Base-by-base conservation (phyloP, 2,888 invertebrate species). In the Diadegma fenestrale region DNA sequence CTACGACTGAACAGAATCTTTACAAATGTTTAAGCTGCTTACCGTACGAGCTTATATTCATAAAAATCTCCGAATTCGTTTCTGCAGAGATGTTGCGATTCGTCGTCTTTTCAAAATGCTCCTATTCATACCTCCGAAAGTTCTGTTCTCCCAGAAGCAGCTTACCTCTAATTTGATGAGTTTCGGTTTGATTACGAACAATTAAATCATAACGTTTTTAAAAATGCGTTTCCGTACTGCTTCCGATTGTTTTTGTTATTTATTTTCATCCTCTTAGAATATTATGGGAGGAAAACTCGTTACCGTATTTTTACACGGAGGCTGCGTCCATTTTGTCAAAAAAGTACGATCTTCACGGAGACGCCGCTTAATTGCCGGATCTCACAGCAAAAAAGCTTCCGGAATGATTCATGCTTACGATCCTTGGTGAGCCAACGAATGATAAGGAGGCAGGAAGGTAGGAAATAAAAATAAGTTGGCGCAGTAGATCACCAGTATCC, bases 1-100 rank as follows among this genome's bases (percentile, higher is more conserved):
- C 54, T 64, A 43, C 75, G 58, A 79, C 30, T 66, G 58, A 73
- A 43, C 22, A 45, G 19, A 64, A 14, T 41, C 81, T 72, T 79
- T 58, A 58, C 71, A 63, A 41, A 26, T 41, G n/a, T n/a, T 41
- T 43, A 26, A 51, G 45, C 63, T 45, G 26, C 51, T 48, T 22
- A 19, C 68, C 54, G 58, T 26, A 58, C 14, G 26, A 51, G 19
- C 5, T 6, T 5, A 22, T 58, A 26, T 26, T 58, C 10, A 58
- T 5, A 58, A 58, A 26, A 58, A 26, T 0, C 26, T 58, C 22
- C 3, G 14, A 26, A 45, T 69, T 75, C 76, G 45, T 77, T 73
- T 84, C 68, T 61, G 80, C 68, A 80, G 48, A 68, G 61, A 63
- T 64, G 58, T 71, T 77, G 51, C 51, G 58, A 51, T 75, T 58